phyloP scores from a whole-genome alignment of 2,113 vertebrate genomes.

The Scolopax mira region DNA sequence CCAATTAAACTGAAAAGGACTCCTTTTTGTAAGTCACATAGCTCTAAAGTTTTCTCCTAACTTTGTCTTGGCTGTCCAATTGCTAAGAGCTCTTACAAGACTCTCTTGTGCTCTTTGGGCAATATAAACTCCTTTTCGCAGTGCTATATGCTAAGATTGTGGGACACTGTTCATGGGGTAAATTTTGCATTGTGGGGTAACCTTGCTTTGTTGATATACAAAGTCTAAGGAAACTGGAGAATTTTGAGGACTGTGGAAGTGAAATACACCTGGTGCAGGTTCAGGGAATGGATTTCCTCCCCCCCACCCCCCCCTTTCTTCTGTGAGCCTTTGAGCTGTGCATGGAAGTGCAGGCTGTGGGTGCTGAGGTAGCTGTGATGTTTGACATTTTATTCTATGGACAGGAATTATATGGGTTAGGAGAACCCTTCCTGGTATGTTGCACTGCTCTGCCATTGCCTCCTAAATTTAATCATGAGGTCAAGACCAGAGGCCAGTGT shows the following conservation, averaged over 20 bases:
- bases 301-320: accelerated
- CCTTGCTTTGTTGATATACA: not conserved
- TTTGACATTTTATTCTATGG: not conserved
- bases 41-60: not conserved
- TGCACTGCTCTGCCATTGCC: not conserved
- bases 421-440: not conserved
- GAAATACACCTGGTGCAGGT: not conserved
- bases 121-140: not conserved
- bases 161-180: not conserved
- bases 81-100: not conserved
- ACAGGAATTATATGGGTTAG: not conserved
- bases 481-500: not conserved
- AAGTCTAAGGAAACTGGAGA: not conserved
- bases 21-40: not conserved
- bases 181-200: not conserved
- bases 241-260: not conserved
- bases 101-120: not conserved
- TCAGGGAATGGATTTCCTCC: not conserved
- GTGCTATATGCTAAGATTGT: not conserved
- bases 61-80: not conserved
- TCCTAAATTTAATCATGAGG: not conserved
- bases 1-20: not conserved
- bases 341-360: not conserved
- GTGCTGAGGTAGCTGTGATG: not conserved
- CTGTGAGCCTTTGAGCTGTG: not conserved